Base-by-base conservation (phyloP, 2,888 invertebrate genomes). In the Hydrotaea diabolus region DNA sequence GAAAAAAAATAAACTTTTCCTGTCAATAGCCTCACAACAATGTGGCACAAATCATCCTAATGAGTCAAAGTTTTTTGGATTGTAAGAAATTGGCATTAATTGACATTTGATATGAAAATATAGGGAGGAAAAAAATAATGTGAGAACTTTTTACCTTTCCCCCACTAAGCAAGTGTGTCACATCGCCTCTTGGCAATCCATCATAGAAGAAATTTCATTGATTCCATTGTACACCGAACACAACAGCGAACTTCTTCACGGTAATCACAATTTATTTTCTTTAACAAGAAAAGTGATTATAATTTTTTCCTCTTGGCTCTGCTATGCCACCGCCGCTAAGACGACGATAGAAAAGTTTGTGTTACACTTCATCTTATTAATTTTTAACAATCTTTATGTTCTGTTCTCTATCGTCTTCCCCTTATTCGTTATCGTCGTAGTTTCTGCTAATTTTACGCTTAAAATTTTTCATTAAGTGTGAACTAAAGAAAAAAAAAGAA, bases 271-370 rank as follows among this genome's bases (percentile, higher is more conserved):
- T 59, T 59, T 59, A 59, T 59, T 59, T 59, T 26, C 59, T 59
- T 59, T 23, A 59, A 59, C 59, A 59, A 59, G 59, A 59, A 59
- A 59, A 59, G 59, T 59, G 59, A 59, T 59, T 59, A 59, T 59
- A 31, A 31, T 59, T 59, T 59, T 26, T 21, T 55, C 0, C 9
- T 0, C 17, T 21, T 15, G 4, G 7, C 53, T 19, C 15, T 21
- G 3, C 31, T 31, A 7, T 31, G 31, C 57, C 9, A 57, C 17
- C 4, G 17, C 15, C 15, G 49, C n/a, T n/a, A 49, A 49, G n/a
- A 49, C 49, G n/a, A 49, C 26, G 4, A 59, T 26, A 59, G 59
- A 26, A 59, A 59, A 59, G 26, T 59, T 59, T 59, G 2, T 59
- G 59, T 59, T 59, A 59, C 26, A 59, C 59, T 59, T 59, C 59